Conservation (phyloP, 2,888 invertebrate species). For the Drosophila multiciliata region DNA sequence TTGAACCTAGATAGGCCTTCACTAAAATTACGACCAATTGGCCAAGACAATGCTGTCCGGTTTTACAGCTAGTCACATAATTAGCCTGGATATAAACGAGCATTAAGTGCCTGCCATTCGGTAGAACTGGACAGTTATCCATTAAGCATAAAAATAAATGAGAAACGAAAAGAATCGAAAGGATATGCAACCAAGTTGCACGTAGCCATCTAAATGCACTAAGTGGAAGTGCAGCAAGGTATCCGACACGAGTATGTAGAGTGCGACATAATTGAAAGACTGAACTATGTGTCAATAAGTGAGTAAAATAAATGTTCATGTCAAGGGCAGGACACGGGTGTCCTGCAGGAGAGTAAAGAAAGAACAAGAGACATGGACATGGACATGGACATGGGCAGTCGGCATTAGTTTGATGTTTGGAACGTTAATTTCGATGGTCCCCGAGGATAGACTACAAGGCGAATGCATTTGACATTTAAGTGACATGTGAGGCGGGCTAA, state of each 20-base stretch:
- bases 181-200: slow-evolving; percentile 26
- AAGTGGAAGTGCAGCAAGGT: slow-evolving; percentile 12
- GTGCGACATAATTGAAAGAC: slow-evolving; percentile 67
- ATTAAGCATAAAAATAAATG: slow-evolving; percentile 7
- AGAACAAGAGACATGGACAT: slow-evolving; percentile 18
- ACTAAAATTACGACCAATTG: slow-evolving; percentile 7
- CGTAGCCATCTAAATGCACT: slow-evolving; percentile 15
- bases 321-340: slow-evolving; percentile 8
- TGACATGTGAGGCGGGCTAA: slow-evolving; percentile 52
- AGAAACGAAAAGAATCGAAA: neutral
- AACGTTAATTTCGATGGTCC: slow-evolving; percentile 28
- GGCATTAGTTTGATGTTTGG: slow-evolving; percentile 21
- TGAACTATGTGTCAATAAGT: slow-evolving; percentile 53
- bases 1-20: neutral
- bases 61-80: neutral
- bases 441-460: slow-evolving; percentile 7
- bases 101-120: slow-evolving; percentile 46
- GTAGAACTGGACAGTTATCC: slow-evolving; percentile 16
- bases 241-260: slow-evolving; percentile 53
- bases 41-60: neutral
- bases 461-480: slow-evolving; percentile 74
- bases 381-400: slow-evolving; percentile 10
- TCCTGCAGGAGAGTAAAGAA: slow-evolving; percentile 1
- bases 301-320: slow-evolving; percentile 53
- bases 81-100: slow-evolving; percentile 37